Evolutionary conservation across 2,113 vertebrate species (phyloP), one percentile per base, ranked within the genome.

Genomic region (Clarias magur): DNA sequence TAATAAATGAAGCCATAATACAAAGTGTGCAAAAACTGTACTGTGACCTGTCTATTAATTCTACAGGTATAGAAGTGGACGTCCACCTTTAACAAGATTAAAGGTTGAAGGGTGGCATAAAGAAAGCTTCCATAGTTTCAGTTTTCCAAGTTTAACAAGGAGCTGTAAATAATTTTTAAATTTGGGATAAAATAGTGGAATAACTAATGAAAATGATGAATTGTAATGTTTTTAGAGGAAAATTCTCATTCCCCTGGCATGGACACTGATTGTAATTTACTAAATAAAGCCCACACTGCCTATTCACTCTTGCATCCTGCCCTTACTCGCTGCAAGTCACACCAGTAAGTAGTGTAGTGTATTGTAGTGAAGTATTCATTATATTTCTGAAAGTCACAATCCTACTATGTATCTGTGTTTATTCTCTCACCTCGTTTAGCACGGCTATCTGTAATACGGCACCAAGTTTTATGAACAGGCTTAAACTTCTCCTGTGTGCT

Each of bases 401-500:
- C 25, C 17, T 23, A 56, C 0, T 17, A 1, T 57, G 25, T 15
- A 57, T 56, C 73, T 78, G 25, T 56, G 25, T 2, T 27, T 56
- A 78, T 78, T 56, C 1, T 56, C 27, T 53, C 75, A 79, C 75
- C 30, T 80, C 62, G 79, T 38, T 62, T 62, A 38, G 5, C 42
- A 13, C 57, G 42, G 79, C 57, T 62, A 62, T 38, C 57, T 62
- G 79, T 16, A 30, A 62, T 25, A 62, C 23, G 16, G 57, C 48
- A 48, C 4, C 34, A 56, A 87, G 86, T 87, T 87, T 65, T 68
- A 38, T n/a, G 62, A 81, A 72, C 70, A 48, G n/a, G 53, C 65
- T 80, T n/a, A 82, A 85, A 85, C 81, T 86, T 84, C 81, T 72
- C 57, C 57, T 48, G 65, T 81, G 76, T 82, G 63, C 27, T 25